These are phyloP conservation scores for Turnix velox DNA, from an alignment of 2,113 vertebrate genomes.

Conservation along the genomic window DNA sequence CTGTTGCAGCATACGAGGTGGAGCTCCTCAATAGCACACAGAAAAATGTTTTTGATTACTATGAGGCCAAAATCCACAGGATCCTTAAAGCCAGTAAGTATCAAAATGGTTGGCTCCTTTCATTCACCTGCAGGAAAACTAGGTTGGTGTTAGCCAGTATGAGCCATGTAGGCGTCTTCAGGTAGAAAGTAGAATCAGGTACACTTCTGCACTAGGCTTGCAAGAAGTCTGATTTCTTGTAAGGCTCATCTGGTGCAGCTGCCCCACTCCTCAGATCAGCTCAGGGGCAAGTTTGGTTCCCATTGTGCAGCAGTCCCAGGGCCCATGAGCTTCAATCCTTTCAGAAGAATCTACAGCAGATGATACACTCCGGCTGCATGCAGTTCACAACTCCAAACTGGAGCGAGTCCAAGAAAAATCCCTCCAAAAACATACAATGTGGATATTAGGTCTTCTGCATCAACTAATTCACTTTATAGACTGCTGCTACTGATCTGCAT, in stretches of 20 bases:
- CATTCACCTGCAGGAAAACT: not conserved
- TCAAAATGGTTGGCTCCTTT: not conserved
- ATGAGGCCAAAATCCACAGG: slow-evolving; percentile 34
- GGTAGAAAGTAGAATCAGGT: not conserved
- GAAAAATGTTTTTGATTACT: slow-evolving; percentile 67
- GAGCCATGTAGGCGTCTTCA: not conserved
- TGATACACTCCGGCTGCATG: not conserved
- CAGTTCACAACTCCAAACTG: not conserved
- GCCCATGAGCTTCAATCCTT: not conserved
- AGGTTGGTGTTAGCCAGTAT: not conserved
- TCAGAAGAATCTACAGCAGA: not conserved
- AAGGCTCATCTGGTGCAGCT: not conserved
- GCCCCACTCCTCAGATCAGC: not conserved
- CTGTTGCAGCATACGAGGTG: slow-evolving; percentile 51
- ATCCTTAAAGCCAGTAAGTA: slow-evolving; percentile 66
- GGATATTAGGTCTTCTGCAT: not conserved
- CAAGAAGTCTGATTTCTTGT: not conserved
- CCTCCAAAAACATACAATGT: not conserved
- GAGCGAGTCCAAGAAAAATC: not conserved
- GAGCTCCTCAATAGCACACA: slow-evolving; percentile 45
- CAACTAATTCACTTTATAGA: not conserved
- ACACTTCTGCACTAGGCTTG: not conserved
- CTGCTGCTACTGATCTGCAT: not conserved
- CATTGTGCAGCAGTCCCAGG: not conserved
- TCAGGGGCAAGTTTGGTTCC: not conserved